Evolutionary conservation across 2,797 vertebrate genomes (phyloP), one percentile per base, ranked within the genome.

Genomic region (Thripadectes ignobilis): DNA sequence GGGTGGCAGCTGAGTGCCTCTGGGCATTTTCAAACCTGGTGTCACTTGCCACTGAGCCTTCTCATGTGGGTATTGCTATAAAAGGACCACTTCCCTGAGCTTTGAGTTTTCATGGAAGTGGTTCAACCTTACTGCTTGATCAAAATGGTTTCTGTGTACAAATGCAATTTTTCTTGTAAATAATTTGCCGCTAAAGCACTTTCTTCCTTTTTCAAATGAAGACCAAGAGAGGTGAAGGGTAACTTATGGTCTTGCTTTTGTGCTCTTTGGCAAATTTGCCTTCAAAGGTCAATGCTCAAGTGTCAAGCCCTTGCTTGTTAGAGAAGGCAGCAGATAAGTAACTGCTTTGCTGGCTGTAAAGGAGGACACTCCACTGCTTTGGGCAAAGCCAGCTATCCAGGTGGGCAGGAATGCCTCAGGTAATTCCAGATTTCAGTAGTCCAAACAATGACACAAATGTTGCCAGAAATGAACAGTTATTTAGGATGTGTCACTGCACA

Each of bases 61-160:
- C 45, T 41, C 1, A 3, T 2, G 1, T 8, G 73, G 32, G 3
- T 4, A 3, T 49, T 62, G 45, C 52, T 76, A 0, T 14, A 2
- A 8, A 66, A 81, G 67, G 24, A 14, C 18, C 32, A 39, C 23
- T 80, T 43, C 5, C 9, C 38, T 36, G 61, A 45, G 41, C 48
- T 75, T 78, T 36, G 34, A 4, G 46, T 9, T 46, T 32, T 34
- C 4, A 0, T 32, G 6, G 0, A 14, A 73, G 29, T 45, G 41
- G 12, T 7, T 89, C 29, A 30, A 1, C 55, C 39, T 34, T 34
- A 32, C 45, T 22, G 22, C 30, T 58, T 34, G 34, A 55, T 59
- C 51, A 62, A 86, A 55, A 26, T 27, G 16, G 15, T 46, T 78
- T 55, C 34, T 58, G 21, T 8, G 6, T 10, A 26, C 34, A 78